Percentiles rank a stretch among this genome's conserved stretches.
Conservation (phyloP, 2,888 invertebrate species). For the Drosophila crucigera region DNA sequence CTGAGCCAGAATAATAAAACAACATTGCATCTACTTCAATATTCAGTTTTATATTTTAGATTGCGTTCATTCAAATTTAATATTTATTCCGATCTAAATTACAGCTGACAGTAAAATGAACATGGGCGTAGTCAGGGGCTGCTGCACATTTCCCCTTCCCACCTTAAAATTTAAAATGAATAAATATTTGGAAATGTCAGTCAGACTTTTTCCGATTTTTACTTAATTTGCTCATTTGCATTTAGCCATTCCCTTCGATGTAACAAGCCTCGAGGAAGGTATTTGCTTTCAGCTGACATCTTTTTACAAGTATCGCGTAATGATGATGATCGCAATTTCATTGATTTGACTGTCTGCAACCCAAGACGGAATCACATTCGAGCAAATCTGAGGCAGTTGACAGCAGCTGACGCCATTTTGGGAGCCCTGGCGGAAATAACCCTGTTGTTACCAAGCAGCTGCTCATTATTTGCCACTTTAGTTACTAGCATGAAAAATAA, state of each 20-base stretch:
- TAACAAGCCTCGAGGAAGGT: not conserved
- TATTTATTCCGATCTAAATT: not conserved
- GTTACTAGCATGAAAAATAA: slow-evolving; percentile 47
- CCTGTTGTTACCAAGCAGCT: slow-evolving; percentile 33
- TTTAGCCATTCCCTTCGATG: not conserved
- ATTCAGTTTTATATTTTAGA: not conserved
- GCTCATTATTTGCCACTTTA: slow-evolving; percentile 61
- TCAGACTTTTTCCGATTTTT: not conserved
- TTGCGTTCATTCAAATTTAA: not conserved
- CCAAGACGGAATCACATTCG: not conserved
- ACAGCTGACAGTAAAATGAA: not conserved
- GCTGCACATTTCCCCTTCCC: not conserved
- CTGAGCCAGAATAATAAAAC: not conserved
- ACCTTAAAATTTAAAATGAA: no score
- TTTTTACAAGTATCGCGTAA: not conserved
- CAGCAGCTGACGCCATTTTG: not conserved
- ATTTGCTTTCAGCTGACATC: not conserved
- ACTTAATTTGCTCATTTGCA: not conserved
- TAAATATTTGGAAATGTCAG: not conserved
- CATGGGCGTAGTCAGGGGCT: not conserved
- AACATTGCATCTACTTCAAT: not conserved
- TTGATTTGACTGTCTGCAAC: not conserved
- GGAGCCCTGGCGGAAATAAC: not conserved
- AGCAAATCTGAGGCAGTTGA: not conserved
- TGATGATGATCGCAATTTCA: slow-evolving; percentile 5